Evolutionary conservation across 2,113 vertebrate species (phyloP).

Genomic region (Eidolon helvum): DNA sequence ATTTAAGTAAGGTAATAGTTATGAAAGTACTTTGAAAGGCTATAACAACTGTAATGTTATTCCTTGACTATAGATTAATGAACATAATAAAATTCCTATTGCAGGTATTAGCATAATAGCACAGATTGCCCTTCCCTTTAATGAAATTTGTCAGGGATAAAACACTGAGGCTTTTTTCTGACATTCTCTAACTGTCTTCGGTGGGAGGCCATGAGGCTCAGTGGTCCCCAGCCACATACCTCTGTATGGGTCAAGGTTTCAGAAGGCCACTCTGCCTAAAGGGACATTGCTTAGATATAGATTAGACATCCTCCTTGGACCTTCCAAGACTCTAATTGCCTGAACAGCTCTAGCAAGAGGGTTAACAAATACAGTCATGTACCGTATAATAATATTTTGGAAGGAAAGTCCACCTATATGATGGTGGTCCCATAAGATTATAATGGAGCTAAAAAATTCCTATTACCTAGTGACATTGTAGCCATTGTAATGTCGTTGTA

Average conservation of each 20-base stretch:
- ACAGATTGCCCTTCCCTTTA: constrained; percentile 49
- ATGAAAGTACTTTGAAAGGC: constrained; percentile 48
- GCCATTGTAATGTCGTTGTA: neutral
- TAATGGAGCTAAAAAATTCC: neutral
- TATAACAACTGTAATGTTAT: constrained; percentile 58
- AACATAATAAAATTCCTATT: constrained; percentile 67
- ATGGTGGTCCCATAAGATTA: neutral
- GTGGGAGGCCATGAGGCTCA: neutral
- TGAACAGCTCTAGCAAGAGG: neutral
- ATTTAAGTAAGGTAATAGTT: constrained; percentile 26
- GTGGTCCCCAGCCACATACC: neutral
- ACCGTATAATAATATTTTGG: neutral
- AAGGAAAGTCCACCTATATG: neutral
- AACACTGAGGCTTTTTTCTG: neutral
- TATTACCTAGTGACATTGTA: neutral
- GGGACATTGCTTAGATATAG: neutral
- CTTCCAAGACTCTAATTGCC: neutral
- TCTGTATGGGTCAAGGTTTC: neutral
- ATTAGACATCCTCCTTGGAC: neutral
- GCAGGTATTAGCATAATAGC: constrained; percentile 62
- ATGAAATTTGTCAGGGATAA: constrained; percentile 38
- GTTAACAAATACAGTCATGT: neutral
- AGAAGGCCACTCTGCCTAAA: neutral
- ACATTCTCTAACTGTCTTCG: neutral
- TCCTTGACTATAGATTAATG: constrained; percentile 63